Percentiles rank a stretch among this genome's conserved stretches.
Conservation (phyloP, 2,888 invertebrate genomes). For the Drosophila atripex region DNA sequence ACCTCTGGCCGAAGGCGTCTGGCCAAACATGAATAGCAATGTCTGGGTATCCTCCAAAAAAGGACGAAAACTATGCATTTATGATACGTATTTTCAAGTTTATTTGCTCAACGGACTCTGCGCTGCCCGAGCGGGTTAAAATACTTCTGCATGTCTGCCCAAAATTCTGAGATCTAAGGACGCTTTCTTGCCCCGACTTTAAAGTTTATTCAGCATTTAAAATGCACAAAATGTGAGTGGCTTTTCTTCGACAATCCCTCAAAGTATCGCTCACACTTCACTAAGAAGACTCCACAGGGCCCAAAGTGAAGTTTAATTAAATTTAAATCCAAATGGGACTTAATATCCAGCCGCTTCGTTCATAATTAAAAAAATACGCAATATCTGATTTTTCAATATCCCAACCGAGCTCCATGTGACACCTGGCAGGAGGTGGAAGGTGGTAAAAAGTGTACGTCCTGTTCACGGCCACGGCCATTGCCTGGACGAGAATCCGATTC, state of each 20-base stretch:
- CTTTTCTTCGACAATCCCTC: slow-evolving; percentile 1
- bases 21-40: slow-evolving; percentile 55
- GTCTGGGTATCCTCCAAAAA: slow-evolving; percentile 28
- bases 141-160: slow-evolving; percentile 46
- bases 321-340: slow-evolving; percentile 55
- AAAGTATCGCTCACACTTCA: slow-evolving; percentile 5
- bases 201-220: slow-evolving; percentile 19
- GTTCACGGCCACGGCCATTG: slow-evolving; percentile 37
- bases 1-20: slow-evolving; percentile 37
- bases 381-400: slow-evolving; percentile 66
- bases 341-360: slow-evolving; percentile 52
- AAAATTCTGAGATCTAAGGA: slow-evolving; percentile 20
- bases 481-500: slow-evolving; percentile 28
- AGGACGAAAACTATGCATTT: slow-evolving; percentile 33
- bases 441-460: slow-evolving; percentile 23
- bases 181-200: slow-evolving; percentile 3
- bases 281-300: not conserved
- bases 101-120: slow-evolving; percentile 49
- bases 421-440: slow-evolving; percentile 1
- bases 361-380: slow-evolving; percentile 66
- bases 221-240: slow-evolving; percentile 7
- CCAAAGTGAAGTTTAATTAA: slow-evolving; percentile 50
- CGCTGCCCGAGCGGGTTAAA: slow-evolving; percentile 23
- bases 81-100: slow-evolving; percentile 50
- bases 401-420: slow-evolving; percentile 29